These are phyloP conservation scores for Hyposmocoma kahamanoa DNA, from an alignment of 1,140 invertebrate species.

Conservation along the genomic window DNA sequence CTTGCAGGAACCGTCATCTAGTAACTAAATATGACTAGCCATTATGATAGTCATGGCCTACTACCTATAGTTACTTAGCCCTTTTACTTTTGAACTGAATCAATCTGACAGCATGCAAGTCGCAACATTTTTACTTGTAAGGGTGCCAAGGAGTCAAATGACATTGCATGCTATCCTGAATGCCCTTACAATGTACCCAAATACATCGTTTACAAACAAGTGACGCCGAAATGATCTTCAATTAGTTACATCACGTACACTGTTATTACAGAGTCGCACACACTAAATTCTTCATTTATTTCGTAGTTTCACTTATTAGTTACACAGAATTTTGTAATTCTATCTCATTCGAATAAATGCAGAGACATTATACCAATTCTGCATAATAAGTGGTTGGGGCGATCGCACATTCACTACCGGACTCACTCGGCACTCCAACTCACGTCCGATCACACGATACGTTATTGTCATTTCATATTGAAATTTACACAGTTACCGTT, in stretches of 20 bases:
- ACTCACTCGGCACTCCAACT: neutral
- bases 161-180: neutral
- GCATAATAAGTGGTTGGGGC: slow-evolving; percentile 25
- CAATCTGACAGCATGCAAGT: slow-evolving; percentile 5
- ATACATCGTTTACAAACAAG: slow-evolving; percentile 5
- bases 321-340: slow-evolving; percentile 29
- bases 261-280: slow-evolving; percentile 16
- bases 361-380: slow-evolving; percentile 44
- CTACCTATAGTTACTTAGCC: slow-evolving; percentile 8
- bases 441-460: slow-evolving; percentile 22
- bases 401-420: neutral
- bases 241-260: slow-evolving; percentile 17
- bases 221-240: slow-evolving; percentile 8
- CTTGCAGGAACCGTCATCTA: slow-evolving; percentile 33
- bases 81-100: slow-evolving; percentile 9
- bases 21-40: slow-evolving; percentile 37
- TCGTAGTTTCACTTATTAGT: slow-evolving; percentile 8
- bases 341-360: slow-evolving; percentile 61
- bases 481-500: slow-evolving; percentile 52
- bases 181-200: slow-evolving; percentile 4
- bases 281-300: slow-evolving; percentile 5
- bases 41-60: slow-evolving; percentile 31
- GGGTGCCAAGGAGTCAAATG: slow-evolving; percentile 1
- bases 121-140: neutral
- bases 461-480: slow-evolving; percentile 44